Percentiles rank a stretch among this genome's conserved stretches.
Conservation (phyloP, 1,140 invertebrate species). For the Sesamia nonagrioides region DNA sequence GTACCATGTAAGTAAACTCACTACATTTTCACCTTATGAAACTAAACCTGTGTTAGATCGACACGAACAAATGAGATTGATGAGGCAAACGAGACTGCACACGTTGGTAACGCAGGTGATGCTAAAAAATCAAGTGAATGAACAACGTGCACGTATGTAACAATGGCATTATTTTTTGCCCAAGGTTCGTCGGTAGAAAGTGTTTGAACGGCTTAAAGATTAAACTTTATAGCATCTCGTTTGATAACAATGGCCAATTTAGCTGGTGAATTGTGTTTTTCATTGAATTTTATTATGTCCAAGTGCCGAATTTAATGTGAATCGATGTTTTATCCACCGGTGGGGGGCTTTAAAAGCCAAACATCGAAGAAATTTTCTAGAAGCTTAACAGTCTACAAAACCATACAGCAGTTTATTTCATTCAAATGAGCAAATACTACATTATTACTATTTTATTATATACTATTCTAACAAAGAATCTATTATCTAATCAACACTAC, state of each 20-base stretch:
- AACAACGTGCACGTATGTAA: slow-evolving; percentile 54
- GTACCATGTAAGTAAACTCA: slow-evolving; percentile 63
- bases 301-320: slow-evolving; percentile 24
- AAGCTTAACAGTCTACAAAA: not conserved
- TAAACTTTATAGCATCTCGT: slow-evolving; percentile 55
- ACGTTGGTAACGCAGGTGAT: slow-evolving; percentile 47
- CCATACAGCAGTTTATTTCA: not conserved
- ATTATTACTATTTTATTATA: too few species aligned
- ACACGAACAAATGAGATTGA: slow-evolving; percentile 24
- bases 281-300: slow-evolving; percentile 20
- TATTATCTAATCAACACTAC: slow-evolving; percentile 40
- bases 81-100: slow-evolving; percentile 52
- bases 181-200: slow-evolving; percentile 54
- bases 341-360: not conserved
- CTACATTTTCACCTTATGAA: slow-evolving; percentile 61
- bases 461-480: slow-evolving; percentile 13
- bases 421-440: not conserved
- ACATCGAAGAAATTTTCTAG: slow-evolving; percentile 1
- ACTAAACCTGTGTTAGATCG: slow-evolving; percentile 39
- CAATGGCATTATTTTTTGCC: slow-evolving; percentile 58
- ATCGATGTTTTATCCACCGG: not conserved
- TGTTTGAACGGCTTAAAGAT: slow-evolving; percentile 53
- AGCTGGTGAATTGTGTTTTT: slow-evolving; percentile 52
- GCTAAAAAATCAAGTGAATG: slow-evolving; percentile 61
- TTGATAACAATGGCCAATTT: slow-evolving; percentile 59